phyloP scores from a whole-genome alignment of 2,888 invertebrate genomes.

The Branchinecta sandiegonensis region DNA sequence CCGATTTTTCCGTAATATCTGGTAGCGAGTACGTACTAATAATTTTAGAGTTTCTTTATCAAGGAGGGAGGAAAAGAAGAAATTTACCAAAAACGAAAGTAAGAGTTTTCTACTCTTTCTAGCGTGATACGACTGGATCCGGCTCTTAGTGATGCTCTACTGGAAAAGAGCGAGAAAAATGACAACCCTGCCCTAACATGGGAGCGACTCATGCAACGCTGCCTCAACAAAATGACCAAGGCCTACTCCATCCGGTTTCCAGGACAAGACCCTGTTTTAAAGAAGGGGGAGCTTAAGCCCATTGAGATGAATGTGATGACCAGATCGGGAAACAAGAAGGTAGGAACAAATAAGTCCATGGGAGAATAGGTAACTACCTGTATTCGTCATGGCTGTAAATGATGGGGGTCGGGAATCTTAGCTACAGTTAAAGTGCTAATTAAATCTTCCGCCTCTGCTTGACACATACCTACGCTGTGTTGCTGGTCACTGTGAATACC shows the following conservation, averaged over 20 bases:
- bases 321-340: slow-evolving; percentile 78
- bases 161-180: slow-evolving; percentile 34
- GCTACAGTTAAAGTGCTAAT: no score
- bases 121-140: slow-evolving; percentile 45
- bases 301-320: slow-evolving; percentile 60
- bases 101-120: slow-evolving; percentile 25
- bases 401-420: no score
- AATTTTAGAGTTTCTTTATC: no score
- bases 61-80: no score
- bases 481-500: no score
- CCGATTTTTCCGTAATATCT: no score
- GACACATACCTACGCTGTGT: no score
- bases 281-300: slow-evolving; percentile 56
- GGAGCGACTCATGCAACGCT: slow-evolving; percentile 52
- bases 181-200: slow-evolving; percentile 40
- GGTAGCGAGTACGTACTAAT: no score
- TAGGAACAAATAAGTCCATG: slow-evolving; percentile 30
- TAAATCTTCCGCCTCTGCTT: no score
- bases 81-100: no score
- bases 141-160: slow-evolving; percentile 36
- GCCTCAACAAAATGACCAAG: slow-evolving; percentile 53
- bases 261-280: slow-evolving; percentile 36
- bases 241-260: slow-evolving; percentile 46
- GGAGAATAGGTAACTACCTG: neutral
- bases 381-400: neutral